A percentile compares a stretch with the other conserved stretches of the same genome.
phyloP scores from a whole-genome alignment of 2,113 vertebrate species.

The Hyaena hyaena region DNA sequence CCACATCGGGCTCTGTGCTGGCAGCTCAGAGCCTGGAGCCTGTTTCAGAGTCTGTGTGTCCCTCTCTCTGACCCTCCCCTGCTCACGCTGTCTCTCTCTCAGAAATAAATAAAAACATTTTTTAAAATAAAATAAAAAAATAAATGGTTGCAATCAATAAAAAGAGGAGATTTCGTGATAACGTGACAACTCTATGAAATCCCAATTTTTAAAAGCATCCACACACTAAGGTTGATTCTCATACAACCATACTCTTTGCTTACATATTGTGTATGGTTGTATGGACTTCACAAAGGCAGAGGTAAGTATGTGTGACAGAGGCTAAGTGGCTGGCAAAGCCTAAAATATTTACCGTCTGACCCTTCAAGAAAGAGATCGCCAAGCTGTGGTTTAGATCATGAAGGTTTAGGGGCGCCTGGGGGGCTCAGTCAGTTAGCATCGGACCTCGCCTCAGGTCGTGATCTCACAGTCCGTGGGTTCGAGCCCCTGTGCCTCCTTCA shows the following conservation, averaged over 20 bases:
- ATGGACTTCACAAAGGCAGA: background rate
- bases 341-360: background rate
- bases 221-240: background rate
- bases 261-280: rapidly evolving
- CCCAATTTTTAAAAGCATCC: background rate
- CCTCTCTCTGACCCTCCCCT: too few relatives aligned
- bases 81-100: too few relatives aligned
- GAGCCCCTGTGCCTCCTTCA: too few relatives aligned
- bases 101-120: too few relatives aligned
- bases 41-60: too few relatives aligned
- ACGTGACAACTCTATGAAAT: background rate
- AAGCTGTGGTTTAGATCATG: background rate
- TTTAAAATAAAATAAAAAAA: too few relatives aligned
- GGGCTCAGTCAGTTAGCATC: too few relatives aligned
- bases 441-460: too few relatives aligned
- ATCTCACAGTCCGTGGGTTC: too few relatives aligned
- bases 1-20: too few relatives aligned
- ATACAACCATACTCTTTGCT: rapidly evolving
- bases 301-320: rapidly evolving
- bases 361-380: background rate
- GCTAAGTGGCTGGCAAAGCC: rapidly evolving
- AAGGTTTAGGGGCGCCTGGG: background rate
- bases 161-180: background rate
- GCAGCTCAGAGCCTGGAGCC: too few relatives aligned
- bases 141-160: background rate